Base-by-base conservation (phyloP, 2,797 vertebrate species). In the Taenioides sp. region DNA sequence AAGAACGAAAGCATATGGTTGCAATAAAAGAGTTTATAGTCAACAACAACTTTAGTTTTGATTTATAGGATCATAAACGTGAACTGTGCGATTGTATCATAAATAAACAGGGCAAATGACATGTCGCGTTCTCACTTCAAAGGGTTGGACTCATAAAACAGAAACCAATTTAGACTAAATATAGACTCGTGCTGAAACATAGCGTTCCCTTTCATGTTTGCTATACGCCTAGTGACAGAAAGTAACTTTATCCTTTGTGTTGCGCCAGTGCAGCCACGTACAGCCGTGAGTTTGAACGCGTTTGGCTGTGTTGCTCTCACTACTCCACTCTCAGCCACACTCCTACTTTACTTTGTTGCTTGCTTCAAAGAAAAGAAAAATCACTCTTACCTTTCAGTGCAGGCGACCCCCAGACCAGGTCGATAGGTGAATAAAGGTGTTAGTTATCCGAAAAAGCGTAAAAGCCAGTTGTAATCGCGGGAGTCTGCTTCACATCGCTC, bases 171-270 rank as follows among this genome's bases (percentile, higher is more conserved):
- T 1, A 16, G 4, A 57, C 69, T 76, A 61, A 37, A 74, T 11
- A 75, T 66, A 80, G 34, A 10, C 62, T 11, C 0, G 18, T 2
- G 37, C 49, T 69, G 61, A 79, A 69, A 82, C 65, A 67, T 47
- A 67, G 12, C 22, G 62, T 27, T 23, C 54, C 74, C 7, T 12
- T 69, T 40, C 50, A 10, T 5, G n/a, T 61, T 7, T 55, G 28
- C 55, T 58, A 54, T 47, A 18, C 34, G 31, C 63, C n/a, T 27
- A 12, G 34, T 34, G 64, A 49, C 61, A 5, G 31, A 67, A 62
- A 79, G 52, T 73, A 84, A 89, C 85, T 90, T 91, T 79, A 76
- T 54, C 72, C 80, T 86, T 78, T 78, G 77, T 87, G 80, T 79
- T 66, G 28, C n/a, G 60, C 27, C 71, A 70, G 71, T 63, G 3